Base-by-base conservation (phyloP, 2,113 vertebrate genomes). In the Sus scrofa region DNA sequence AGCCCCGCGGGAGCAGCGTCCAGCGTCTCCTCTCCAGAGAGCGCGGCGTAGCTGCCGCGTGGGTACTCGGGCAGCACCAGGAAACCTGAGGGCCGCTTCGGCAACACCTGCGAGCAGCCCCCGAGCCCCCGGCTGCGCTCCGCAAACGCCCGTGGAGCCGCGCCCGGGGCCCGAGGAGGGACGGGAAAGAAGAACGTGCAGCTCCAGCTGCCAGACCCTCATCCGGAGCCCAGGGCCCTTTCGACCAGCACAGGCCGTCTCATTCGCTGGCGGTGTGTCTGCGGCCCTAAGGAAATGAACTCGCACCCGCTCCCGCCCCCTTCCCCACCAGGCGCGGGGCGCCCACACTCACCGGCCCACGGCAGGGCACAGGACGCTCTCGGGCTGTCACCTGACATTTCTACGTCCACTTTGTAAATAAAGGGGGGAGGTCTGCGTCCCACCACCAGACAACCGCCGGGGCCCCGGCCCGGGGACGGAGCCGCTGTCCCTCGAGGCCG, bases 101-200 rank as follows among this genome's bases (percentile, higher is more conserved):
- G 3, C 2, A 18, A 44, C 44, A 30, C 32, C 7, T n/a, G 50
- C 1, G 70, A 7, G 16, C 11, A 11, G 32, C 18, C 34, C 7
- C 70, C 14, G 34, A 24, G 77, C 62, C 84, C 60, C n/a, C n/a
- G n/a, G n/a, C n/a, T n/a, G n/a, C n/a, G n/a, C 44, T 44, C 44
- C 8, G 5, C 44, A 8, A 44, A 44, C 8, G 44, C 44, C 44
- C 8, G 5, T 44, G 44, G 44, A 44, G 44, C 44, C 6, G 1
- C 9, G 5, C 20, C 26, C 30, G 18, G 44, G 27, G 10, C 30
- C n/a, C 16, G 19, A 11, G 16, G 30, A 39, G 1, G 34, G 67
- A 34, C 24, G 1, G 27, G 34, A 18, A 30, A 26, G 7, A 22
- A 16, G 26, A 30, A 2, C 26, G 18, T 8, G 2, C 1, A 60